Evolutionary conservation across 2,888 invertebrate genomes (phyloP).

Genomic region (Apotomis turbidana): DNA sequence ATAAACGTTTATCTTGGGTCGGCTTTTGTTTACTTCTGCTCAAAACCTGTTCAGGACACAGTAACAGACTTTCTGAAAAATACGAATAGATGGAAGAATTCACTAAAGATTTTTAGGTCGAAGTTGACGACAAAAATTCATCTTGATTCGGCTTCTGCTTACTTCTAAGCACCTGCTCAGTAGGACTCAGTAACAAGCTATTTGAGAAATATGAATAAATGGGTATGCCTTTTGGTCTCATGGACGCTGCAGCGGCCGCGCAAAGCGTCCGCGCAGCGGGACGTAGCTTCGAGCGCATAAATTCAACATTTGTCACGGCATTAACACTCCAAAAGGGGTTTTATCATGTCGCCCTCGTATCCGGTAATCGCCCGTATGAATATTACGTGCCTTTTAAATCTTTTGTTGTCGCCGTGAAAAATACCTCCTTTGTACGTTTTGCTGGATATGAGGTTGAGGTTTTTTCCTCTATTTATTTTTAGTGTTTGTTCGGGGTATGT

Average conservation of each 20-base stretch:
- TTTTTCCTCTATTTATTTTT: constrained; percentile 21
- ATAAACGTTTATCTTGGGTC: too few relatives aligned
- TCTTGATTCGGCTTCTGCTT: too few relatives aligned
- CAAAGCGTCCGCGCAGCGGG: constrained; percentile 65
- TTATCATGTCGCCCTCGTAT: constrained; percentile 80
- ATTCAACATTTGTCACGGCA: constrained; percentile 83
- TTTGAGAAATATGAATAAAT: constrained; percentile 31
- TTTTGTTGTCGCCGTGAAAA: constrained; percentile 65
- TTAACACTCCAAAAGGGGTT: constrained; percentile 82
- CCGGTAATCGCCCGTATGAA: constrained; percentile 71
- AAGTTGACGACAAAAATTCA: too few relatives aligned
- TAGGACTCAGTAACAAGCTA: not conserved
- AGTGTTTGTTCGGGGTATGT: constrained; percentile 18
- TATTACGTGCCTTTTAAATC: constrained; percentile 63
- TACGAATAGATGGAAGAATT: too few relatives aligned
- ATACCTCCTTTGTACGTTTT: constrained; percentile 40
- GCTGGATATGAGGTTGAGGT: constrained; percentile 30
- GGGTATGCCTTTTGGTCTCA: constrained; percentile 17
- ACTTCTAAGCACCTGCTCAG: not conserved
- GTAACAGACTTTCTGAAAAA: too few relatives aligned
- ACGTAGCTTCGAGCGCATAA: constrained; percentile 74
- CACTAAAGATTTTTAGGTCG: too few relatives aligned
- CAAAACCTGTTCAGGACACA: too few relatives aligned
- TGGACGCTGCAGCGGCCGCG: constrained; percentile 3
- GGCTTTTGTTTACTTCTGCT: too few relatives aligned